Base-by-base conservation (phyloP, 2,797 vertebrate species). In the Peromyscus nudipes region DNA sequence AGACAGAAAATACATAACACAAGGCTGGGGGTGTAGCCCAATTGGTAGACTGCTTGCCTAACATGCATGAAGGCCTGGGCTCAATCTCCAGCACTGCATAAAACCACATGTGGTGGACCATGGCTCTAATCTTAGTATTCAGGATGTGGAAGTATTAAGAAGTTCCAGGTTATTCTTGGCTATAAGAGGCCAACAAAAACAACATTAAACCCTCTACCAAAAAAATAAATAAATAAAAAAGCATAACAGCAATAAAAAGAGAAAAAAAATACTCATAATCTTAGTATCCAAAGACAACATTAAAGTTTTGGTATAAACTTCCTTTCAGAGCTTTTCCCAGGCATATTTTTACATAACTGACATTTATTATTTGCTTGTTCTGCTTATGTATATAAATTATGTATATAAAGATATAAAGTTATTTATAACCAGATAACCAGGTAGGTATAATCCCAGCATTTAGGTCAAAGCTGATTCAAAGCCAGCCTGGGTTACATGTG, bases 261-360 rank as follows among this genome's bases (percentile, higher is more conserved):
- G 0, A 46, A 89, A 91, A 91, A 95, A 86, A 93, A 46, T 31
- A 85, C 25, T 89, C 25, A 83, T 88, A 96, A 80, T 19, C 40
- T 83, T 9, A 93, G 64, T 1, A 90, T 40, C 12, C 52, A 88
- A 92, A 62, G 19, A 34, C 81, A 91, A 67, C 17, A 75, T 52
- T 86, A 93, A 60, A 88, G 7, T 19, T 84, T 46, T 73, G 3
- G 31, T 43, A 79, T 14, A 43, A 3, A 90, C 34, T 76, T 94
- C 11, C 73, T 88, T 92, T 92, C 16, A 93, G 75, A 31, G 34
- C 9, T 94, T 92, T 92, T 65, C 11, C 21, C 29, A 87, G 23
- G 2, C 16, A 31, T 7, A 80, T 57, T 94, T 91, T 81, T 65
- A 91, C 6, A 79, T 8, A 62, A 21, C 40, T 90, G 64, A 92